These are phyloP conservation scores for Macrocentrus cingulum DNA, from an alignment of 1,140 invertebrate species.

Conservation along the genomic window DNA sequence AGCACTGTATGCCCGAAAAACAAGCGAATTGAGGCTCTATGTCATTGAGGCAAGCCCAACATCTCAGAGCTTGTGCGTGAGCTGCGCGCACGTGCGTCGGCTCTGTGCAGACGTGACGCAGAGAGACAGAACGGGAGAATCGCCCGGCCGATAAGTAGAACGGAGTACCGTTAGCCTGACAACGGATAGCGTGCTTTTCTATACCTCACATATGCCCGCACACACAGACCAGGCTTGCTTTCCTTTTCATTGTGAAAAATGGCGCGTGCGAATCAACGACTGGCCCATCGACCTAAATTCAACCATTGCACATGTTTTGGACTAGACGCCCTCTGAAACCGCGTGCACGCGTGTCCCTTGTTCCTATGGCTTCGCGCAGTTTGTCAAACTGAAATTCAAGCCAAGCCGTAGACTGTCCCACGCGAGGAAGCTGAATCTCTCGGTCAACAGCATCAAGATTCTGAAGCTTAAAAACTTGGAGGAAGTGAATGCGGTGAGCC, in stretches of 20 bases:
- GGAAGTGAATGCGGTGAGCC: neutral
- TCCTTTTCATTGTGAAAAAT: slow-evolving; percentile 62
- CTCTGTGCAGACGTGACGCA: slow-evolving; percentile 31
- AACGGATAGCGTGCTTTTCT: slow-evolving; percentile 38
- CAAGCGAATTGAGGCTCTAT: slow-evolving; percentile 21
- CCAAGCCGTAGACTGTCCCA: no score
- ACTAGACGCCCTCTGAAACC: no score
- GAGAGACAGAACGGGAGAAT: slow-evolving; percentile 19
- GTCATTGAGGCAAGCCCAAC: neutral
- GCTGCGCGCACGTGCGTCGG: slow-evolving; percentile 12
- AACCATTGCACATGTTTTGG: no score
- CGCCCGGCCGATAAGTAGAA: slow-evolving; percentile 46
- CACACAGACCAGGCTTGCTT: slow-evolving; percentile 45
- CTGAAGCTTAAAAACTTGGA: neutral
- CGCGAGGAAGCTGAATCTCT: no score
- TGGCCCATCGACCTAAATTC: slow-evolving; percentile 48
- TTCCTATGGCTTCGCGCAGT: no score
- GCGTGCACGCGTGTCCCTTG: no score
- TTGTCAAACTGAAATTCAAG: no score
- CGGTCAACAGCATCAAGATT: no score
- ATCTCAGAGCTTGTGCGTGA: neutral
- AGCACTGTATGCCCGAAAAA: slow-evolving; percentile 35
- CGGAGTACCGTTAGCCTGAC: slow-evolving; percentile 55
- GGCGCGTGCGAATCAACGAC: slow-evolving; percentile 52
- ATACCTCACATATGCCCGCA: slow-evolving; percentile 6